Evolutionary conservation across 2,797 vertebrate species (phyloP).

Genomic region (Eupleurogrammus muticus): DNA sequence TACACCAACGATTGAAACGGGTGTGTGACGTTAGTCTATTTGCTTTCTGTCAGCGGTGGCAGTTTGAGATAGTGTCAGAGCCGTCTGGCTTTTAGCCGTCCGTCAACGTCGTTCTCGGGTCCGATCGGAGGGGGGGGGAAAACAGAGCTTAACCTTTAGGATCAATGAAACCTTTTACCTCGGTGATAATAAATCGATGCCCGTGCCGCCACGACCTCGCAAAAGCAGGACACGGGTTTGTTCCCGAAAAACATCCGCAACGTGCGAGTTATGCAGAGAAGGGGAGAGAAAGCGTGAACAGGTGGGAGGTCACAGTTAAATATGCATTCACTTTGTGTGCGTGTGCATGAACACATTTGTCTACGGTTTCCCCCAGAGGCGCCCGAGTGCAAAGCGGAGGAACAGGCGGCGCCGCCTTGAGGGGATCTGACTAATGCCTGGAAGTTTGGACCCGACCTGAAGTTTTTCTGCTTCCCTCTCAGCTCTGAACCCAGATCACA

Average conservation of each 20-base stretch:
- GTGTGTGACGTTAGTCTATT: conserved; percentile 61
- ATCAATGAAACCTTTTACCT: conserved; percentile 50
- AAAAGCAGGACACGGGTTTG: conserved; percentile 11
- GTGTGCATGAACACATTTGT: conserved; percentile 23
- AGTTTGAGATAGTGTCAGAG: conserved; percentile 66
- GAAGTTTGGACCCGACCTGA: conserved; percentile 52
- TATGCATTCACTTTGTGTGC: conserved; percentile 31
- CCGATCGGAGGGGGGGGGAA: conserved; percentile 39
- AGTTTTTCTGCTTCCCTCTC: conserved; percentile 43
- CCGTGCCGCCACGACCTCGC: conserved; percentile 2
- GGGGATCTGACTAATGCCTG: conserved; percentile 69
- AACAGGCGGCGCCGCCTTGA: conserved; percentile 60
- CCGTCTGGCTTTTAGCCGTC: conserved; percentile 59
- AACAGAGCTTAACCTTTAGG: conserved; percentile 49
- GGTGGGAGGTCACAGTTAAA: conserved; percentile 8
- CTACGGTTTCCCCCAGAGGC: conserved; percentile 33
- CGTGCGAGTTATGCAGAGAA: neutral
- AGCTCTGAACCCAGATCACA: conserved; percentile 56
- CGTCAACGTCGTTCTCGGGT: conserved; percentile 52
- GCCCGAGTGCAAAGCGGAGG: conserved; percentile 70
- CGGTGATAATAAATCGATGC: conserved; percentile 41
- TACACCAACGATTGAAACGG: conserved; percentile 55
- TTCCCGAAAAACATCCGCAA: neutral
- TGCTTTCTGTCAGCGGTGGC: conserved; percentile 66
- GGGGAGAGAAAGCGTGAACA: too few relatives aligned